Percentiles rank a stretch among this genome's conserved stretches.
Conservation (phyloP, 2,113 vertebrate genomes). For the Pachypanchax playfairii region DNA sequence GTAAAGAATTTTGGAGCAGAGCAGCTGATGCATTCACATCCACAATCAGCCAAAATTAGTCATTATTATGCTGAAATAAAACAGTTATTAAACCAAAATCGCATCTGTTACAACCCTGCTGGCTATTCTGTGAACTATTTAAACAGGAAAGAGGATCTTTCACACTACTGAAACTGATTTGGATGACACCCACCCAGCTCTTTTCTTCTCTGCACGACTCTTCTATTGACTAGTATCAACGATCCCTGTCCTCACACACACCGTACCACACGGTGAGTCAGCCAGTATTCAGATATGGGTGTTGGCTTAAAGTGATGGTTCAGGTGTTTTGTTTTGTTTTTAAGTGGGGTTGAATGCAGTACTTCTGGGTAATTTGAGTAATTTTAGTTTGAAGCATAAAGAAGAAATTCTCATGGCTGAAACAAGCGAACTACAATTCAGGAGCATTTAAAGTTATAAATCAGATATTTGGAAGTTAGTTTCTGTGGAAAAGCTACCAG, state of each 20-base stretch:
- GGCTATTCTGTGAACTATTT: conserved; percentile 3
- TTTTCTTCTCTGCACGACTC: conserved; percentile 24
- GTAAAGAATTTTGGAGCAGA: no score
- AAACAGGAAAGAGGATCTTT: conserved; percentile 40
- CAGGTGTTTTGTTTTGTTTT: conserved; percentile 27
- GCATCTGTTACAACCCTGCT: background rate
- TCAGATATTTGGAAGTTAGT: no score
- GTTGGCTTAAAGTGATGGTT: conserved; percentile 40
- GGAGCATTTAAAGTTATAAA: no score
- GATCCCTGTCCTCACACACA: conserved; percentile 42
- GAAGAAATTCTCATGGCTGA: no score
- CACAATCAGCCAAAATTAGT: background rate
- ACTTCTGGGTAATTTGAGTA: background rate
- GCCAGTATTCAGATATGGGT: conserved; percentile 53
- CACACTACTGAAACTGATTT: conserved; percentile 19
- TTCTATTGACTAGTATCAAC: conserved; percentile 38
- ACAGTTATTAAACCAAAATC: conserved; percentile 8
- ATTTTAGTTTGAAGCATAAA: background rate
- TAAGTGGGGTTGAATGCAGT: no score
- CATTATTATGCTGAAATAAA: background rate
- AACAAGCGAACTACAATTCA: no score
- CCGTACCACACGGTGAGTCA: conserved; percentile 49
- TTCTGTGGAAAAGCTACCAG: no score
- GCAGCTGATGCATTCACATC: background rate
- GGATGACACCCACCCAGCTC: conserved; percentile 29